Evolutionary conservation across 1,140 invertebrate genomes (phyloP), one percentile per base, ranked within the genome.

Genomic region (Galleria mellonella): DNA sequence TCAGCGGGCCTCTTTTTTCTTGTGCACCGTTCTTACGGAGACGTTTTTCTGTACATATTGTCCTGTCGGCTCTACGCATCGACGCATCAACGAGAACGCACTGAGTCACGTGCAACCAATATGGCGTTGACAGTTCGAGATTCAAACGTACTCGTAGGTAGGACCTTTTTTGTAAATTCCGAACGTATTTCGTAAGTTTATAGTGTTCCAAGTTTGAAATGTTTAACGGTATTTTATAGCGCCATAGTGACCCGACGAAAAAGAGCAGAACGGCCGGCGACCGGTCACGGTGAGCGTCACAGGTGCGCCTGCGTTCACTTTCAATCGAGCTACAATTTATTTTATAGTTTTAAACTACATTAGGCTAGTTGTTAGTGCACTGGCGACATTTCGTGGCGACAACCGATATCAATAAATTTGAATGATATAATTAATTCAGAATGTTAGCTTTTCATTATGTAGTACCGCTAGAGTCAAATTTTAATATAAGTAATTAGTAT

Each of bases 301-400:
- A 81, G 73, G 76, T 81, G 76, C 69, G 65, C 54, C 62, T 58
- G 56, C 71, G 56, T 77, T 77, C 73, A 77, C 73, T 81, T 81
- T 81, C 76, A 46, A 71, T 72, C 40, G 43, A 33, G 51, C 37
- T 62, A 67, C 71, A 6, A 23, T 23, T 23, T 23, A 23, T 72
- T 72, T 71, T 62, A 62, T 68, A 51, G 50, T 55, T 63, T 64
- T 45, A 61, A 52, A n/a, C 44, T 43, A 47, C 37, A 43, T 41
- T 38, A 17, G 28, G 36, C 17, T 23, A 23, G 17, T 6, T 23
- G 17, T 23, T 23, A 23, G 17, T 23, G 17, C 17, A 3, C 2
- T 23, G 6, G 17, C 17, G 2, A 23, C 17, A 6, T 23, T 23
- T 23, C 6, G 17, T 6, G 17, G 17, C 17, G 17, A 23, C 17